These are phyloP conservation scores for Samia ricini DNA, from an alignment of 1,140 invertebrate genomes.

Conservation along the genomic window DNA sequence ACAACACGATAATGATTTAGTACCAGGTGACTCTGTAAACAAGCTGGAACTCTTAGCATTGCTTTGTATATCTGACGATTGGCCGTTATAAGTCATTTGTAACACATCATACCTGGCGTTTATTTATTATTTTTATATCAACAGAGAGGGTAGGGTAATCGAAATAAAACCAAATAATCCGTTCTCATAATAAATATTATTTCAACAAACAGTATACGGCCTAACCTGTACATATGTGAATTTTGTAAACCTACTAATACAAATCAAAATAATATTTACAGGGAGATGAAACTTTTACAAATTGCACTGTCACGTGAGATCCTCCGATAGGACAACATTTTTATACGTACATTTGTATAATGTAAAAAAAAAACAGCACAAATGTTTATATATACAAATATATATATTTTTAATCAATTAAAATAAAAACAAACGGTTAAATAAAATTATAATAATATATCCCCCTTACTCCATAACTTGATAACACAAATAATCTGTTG, in stretches of 20 bases:
- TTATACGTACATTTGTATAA: neutral
- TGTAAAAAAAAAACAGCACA: neutral
- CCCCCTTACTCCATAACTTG: constrained; percentile 53
- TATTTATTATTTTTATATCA: too few species aligned
- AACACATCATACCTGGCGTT: too few species aligned
- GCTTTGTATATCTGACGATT: too few species aligned
- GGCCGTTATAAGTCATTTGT: too few species aligned
- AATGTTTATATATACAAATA: neutral
- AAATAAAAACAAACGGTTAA: constrained; percentile 37
- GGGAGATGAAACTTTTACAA: constrained; percentile 44
- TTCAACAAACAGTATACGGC: constrained; percentile 50
- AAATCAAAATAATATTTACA: constrained; percentile 72
- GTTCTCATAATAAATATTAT: constrained; percentile 73
- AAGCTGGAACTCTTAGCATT: too few species aligned
- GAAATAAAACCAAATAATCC: constrained; percentile 43
- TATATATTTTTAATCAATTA: constrained; percentile 14
- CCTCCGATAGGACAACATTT: neutral
- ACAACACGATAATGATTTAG: too few species aligned
- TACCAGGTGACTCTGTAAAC: too few species aligned
- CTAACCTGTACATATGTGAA: constrained; percentile 54
- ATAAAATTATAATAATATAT: constrained; percentile 18
- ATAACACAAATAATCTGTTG: constrained; percentile 11
- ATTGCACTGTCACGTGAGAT: constrained; percentile 34
- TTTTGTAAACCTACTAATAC: too few species aligned
- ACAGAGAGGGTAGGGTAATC: neutral